These are phyloP conservation scores for Alexandromys oeconomus DNA, from an alignment of 2,797 vertebrate genomes.

Conservation along the genomic window DNA sequence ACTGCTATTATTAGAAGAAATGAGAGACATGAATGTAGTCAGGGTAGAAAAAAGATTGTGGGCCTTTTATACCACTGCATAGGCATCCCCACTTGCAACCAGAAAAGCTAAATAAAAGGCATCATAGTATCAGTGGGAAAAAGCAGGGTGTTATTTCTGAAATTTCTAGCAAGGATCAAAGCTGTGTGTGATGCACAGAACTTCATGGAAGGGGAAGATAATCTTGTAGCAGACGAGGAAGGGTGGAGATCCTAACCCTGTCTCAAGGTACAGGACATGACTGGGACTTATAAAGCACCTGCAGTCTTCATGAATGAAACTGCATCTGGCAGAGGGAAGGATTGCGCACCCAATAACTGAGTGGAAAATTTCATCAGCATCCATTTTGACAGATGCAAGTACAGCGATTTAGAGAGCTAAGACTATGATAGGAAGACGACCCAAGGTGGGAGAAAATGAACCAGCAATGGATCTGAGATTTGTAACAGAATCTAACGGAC, in stretches of 20 bases:
- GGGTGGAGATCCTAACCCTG: background rate
- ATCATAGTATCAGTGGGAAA: background rate
- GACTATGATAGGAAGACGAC: background rate
- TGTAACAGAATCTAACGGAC: background rate
- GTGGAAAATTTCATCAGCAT: slow-evolving; percentile 32
- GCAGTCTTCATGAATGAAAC: background rate
- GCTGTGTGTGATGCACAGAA: background rate
- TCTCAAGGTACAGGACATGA: background rate
- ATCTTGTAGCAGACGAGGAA: background rate
- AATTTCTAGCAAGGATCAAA: background rate
- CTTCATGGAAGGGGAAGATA: background rate
- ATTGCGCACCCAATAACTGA: background rate
- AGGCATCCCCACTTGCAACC: background rate
- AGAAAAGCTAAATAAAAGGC: background rate
- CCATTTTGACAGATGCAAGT: slow-evolving; percentile 34
- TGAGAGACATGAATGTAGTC: background rate
- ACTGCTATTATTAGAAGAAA: background rate
- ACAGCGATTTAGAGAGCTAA: slow-evolving; percentile 17
- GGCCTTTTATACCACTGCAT: background rate
- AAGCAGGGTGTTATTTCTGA: background rate
- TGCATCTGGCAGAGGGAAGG: slow-evolving; percentile 6
- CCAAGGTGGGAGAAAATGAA: background rate
- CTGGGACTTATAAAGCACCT: background rate
- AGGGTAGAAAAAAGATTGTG: background rate
- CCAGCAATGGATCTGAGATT: background rate